These are phyloP conservation scores for Acleris cristana DNA, from an alignment of 2,888 invertebrate species.

Conservation along the genomic window DNA sequence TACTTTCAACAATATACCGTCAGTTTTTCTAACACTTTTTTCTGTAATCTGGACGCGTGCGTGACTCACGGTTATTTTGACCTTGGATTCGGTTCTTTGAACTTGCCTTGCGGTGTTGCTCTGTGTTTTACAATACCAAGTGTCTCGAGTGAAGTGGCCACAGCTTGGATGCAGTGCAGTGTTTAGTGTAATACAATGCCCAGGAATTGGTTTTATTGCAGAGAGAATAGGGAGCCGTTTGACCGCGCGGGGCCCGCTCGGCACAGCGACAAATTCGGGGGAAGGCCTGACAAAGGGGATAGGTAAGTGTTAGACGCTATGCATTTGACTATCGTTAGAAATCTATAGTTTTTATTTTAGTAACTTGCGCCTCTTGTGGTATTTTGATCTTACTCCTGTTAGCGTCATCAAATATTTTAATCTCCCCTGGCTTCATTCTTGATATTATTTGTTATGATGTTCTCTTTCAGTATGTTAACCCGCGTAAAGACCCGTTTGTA, in stretches of 20 bases:
- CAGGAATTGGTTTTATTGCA: conserved; percentile 48
- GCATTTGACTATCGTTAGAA: not conserved
- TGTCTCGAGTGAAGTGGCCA: conserved; percentile 6
- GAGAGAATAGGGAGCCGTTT: conserved; percentile 70
- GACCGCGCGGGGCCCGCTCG: conserved; percentile 71
- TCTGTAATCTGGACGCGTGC: conserved; percentile 43
- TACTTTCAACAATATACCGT: conserved; percentile 37
- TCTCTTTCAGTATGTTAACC: no score
- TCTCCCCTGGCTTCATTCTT: no score
- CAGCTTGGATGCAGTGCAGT: conserved; percentile 17
- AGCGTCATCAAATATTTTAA: no score
- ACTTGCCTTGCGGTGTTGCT: conserved; percentile 51
- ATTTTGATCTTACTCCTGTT: no score
- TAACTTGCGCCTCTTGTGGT: no score
- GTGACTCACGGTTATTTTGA: conserved; percentile 68
- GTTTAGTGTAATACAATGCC: conserved; percentile 40
- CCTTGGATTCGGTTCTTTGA: conserved; percentile 74
- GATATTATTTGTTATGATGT: no score
- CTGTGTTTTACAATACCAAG: conserved; percentile 12
- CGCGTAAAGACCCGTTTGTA: no score
- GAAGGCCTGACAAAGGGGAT: conserved; percentile 56
- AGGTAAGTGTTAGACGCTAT: conserved; percentile 47
- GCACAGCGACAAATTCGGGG: conserved; percentile 70
- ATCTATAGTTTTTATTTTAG: no score
- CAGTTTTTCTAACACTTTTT: conserved; percentile 50